Percentiles rank a stretch among this genome's conserved stretches.
These are phyloP conservation scores for Sepiola atlantica DNA, from an alignment of 2,888 invertebrate genomes.

Conservation along the genomic window DNA sequence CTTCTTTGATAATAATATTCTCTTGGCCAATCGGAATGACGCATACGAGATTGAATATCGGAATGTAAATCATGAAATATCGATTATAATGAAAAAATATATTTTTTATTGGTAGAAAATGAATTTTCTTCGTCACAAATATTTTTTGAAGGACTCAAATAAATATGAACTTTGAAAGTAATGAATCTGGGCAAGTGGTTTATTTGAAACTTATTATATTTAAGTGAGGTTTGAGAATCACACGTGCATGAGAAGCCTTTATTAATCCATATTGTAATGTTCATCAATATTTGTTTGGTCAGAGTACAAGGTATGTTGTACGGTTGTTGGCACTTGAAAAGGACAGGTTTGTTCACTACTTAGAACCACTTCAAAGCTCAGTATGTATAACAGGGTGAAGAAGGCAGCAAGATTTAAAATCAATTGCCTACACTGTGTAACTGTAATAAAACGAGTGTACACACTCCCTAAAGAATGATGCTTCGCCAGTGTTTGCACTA, in stretches of 20 bases:
- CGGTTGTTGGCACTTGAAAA: background rate
- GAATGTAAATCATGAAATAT: slow-evolving; percentile 32
- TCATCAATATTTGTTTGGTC: background rate
- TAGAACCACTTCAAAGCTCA: background rate
- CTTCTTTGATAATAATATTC: background rate
- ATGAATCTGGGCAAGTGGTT: background rate
- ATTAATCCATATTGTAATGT: background rate
- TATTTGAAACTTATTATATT: background rate
- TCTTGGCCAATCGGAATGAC: background rate
- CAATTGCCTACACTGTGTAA: background rate
- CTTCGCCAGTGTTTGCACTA: no score
- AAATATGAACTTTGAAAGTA: background rate
- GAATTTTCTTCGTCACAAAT: background rate
- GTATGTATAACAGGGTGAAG: background rate
- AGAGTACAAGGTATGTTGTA: background rate
- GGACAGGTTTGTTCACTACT: background rate
- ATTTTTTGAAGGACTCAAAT: background rate
- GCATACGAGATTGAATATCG: slow-evolving; percentile 1
- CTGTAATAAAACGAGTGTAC: no score
- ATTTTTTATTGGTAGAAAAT: background rate
- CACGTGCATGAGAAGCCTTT: background rate
- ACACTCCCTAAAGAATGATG: no score
- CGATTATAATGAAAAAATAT: background rate
- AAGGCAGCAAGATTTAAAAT: background rate
- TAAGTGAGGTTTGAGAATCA: background rate